Evolutionary conservation across 2,797 vertebrate genomes (phyloP).

Genomic region (Sandelia bainsii): DNA sequence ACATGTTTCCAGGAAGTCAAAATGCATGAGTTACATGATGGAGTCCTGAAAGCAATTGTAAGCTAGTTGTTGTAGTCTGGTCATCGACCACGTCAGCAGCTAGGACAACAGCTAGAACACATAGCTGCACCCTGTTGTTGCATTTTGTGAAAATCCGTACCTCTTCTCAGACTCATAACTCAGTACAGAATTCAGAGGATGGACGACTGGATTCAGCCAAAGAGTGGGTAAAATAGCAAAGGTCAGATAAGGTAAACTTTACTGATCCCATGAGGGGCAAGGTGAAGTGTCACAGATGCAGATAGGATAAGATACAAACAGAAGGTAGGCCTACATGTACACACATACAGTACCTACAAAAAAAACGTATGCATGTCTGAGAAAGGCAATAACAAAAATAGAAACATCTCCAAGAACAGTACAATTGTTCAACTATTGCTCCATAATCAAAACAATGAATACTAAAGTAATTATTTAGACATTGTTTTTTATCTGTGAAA

Average conservation of each 20-base stretch:
- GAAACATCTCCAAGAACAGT: no score
- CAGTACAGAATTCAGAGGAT: background rate
- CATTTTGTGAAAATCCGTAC: background rate
- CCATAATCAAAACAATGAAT: no score
- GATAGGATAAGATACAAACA: no score
- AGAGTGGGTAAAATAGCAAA: background rate
- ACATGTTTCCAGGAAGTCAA: background rate
- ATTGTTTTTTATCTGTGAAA: no score
- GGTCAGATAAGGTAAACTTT: no score
- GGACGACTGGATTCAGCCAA: background rate
- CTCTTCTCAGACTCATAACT: background rate
- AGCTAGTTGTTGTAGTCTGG: background rate
- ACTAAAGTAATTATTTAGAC: no score
- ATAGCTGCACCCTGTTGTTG: background rate
- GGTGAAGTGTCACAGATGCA: no score
- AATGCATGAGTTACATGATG: background rate
- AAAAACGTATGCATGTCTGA: no score
- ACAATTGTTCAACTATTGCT: no score
- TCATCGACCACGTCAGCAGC: background rate
- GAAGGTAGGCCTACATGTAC: no score
- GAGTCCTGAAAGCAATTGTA: background rate
- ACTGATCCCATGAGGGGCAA: background rate
- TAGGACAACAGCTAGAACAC: background rate
- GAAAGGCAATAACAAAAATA: no score
- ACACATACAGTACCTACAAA: no score